Evolutionary conservation across 2,113 vertebrate genomes (phyloP), one percentile per base, ranked within the genome.

Genomic region (Tetrax tetrax): DNA sequence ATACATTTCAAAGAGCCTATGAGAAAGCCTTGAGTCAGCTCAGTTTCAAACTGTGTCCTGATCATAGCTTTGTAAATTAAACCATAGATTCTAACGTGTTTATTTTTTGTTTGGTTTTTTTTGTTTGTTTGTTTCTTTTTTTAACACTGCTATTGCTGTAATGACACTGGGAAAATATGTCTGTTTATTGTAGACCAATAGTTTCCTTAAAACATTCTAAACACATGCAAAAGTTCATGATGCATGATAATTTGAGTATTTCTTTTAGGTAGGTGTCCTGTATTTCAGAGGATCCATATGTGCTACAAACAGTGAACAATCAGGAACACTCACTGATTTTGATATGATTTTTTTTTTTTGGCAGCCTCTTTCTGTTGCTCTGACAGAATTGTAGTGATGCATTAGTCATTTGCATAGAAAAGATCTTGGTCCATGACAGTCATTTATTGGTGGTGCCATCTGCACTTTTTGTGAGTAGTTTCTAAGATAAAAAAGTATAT

Each of bases 371-470:
- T 95, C 84, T 95, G 95, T 94, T 95, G 78, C 97, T 97, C 97
- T 98, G 98, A 97, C 97, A 98, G 97, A 97, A 98, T 79, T 87
- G 74, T 96, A 96, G 95, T 97, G 95, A 97, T 97, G 90, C 95
- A 98, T 98, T 98, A 98, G 98, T 98, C 97, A 98, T 98, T 98
- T 98, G 97, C 97, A 98, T 97, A 98, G 96, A 98, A 98, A 98
- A 98, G 97, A 97, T 97, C 97, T 91, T 97, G 95, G 97, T 97
- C 96, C 94, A 96, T 97, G 96, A 97, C 98, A 98, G 97, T 98
- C 98, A 98, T 97, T 98, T 98, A 96, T 98, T 98, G 98, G 97
- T 97, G 96, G 59, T 98, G 92, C 98, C 98, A 98, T 98, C 98
- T 98, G 98, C 91, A 98, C 97, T 97, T 97, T 98, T 96, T 97